phyloP scores from a whole-genome alignment of 2,113 vertebrate genomes.

The Tretioscincus oriximinensis region DNA sequence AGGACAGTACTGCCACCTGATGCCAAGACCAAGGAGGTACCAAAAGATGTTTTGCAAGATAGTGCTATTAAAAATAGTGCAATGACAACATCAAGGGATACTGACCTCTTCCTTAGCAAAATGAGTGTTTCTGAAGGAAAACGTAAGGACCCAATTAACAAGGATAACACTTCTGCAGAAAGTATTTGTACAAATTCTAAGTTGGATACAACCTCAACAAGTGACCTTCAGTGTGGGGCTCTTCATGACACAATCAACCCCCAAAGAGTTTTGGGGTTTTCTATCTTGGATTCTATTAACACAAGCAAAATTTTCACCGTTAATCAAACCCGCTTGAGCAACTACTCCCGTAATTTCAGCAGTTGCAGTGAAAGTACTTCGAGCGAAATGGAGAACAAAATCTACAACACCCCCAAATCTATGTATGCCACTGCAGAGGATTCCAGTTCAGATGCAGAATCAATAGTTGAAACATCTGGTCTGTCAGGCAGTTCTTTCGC shows the following conservation, averaged over 20 bases:
- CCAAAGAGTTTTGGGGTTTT: slow-evolving; percentile 65
- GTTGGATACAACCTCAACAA: background rate
- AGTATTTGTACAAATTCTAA: background rate
- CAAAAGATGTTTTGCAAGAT: slow-evolving; percentile 6
- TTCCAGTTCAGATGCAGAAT: slow-evolving; percentile 81
- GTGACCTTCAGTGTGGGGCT: slow-evolving; percentile 29
- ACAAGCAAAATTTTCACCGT: slow-evolving; percentile 73
- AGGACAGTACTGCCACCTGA: slow-evolving; percentile 35
- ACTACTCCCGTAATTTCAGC: slow-evolving; percentile 83
- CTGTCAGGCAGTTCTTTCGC: slow-evolving; percentile 22
- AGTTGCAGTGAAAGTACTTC: slow-evolving; percentile 67
- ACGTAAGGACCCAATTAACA: slow-evolving; percentile 1
- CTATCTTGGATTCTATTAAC: slow-evolving; percentile 70
- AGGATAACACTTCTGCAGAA: slow-evolving; percentile 36
- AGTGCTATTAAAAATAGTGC: rapidly evolving
- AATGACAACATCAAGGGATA: slow-evolving; percentile 66
- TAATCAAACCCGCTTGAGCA: slow-evolving; percentile 80
- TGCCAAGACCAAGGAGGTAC: slow-evolving; percentile 2
- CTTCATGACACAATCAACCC: slow-evolving; percentile 30
- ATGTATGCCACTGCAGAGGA: slow-evolving; percentile 81
- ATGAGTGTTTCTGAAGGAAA: slow-evolving; percentile 44
- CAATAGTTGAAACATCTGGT: slow-evolving; percentile 59
- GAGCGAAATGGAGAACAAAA: slow-evolving; percentile 39
- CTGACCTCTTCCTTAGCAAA: slow-evolving; percentile 72
- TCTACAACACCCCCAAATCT: slow-evolving; percentile 46